Evolutionary conservation across 1,140 invertebrate species (phyloP).

Genomic region (Zaprionus camerounensis): DNA sequence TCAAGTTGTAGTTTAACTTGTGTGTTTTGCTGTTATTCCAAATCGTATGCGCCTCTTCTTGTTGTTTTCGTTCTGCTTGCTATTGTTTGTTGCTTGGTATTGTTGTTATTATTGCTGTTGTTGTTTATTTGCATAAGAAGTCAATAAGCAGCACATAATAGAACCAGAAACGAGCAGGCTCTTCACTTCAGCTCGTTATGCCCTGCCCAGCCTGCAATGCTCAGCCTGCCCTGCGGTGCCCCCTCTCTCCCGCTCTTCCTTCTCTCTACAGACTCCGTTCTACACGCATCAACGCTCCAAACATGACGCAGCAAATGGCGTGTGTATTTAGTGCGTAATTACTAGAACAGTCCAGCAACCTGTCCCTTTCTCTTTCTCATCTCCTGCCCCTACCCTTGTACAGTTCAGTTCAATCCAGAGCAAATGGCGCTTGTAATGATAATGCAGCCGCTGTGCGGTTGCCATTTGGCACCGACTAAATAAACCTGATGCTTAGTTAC

Average conservation of each 20-base stretch:
- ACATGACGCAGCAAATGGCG: constrained; percentile 48
- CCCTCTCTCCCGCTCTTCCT: neutral
- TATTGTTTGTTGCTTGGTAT: constrained; percentile 18
- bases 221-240: constrained; percentile 25
- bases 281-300: constrained; percentile 38
- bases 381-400: too few relatives aligned
- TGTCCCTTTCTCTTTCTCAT: neutral
- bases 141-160: constrained; percentile 51
- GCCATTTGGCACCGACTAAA: constrained; percentile 6
- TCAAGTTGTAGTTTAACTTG: constrained; percentile 26
- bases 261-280: neutral
- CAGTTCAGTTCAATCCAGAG: neutral
- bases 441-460: constrained; percentile 28
- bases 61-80: neutral
- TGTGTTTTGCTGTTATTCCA: constrained; percentile 43
- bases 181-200: constrained; percentile 15
- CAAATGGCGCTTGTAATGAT: constrained; percentile 41
- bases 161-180: constrained; percentile 39
- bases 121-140: constrained; percentile 72
- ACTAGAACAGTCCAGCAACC: constrained; percentile 6
- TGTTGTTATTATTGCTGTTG: constrained; percentile 17
- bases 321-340: constrained; percentile 51
- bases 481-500: neutral
- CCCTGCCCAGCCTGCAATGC: constrained; percentile 4
- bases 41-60: constrained; percentile 11